These are phyloP conservation scores for Ciconia boyciana DNA, from an alignment of 2,113 vertebrate species.

Conservation along the genomic window DNA sequence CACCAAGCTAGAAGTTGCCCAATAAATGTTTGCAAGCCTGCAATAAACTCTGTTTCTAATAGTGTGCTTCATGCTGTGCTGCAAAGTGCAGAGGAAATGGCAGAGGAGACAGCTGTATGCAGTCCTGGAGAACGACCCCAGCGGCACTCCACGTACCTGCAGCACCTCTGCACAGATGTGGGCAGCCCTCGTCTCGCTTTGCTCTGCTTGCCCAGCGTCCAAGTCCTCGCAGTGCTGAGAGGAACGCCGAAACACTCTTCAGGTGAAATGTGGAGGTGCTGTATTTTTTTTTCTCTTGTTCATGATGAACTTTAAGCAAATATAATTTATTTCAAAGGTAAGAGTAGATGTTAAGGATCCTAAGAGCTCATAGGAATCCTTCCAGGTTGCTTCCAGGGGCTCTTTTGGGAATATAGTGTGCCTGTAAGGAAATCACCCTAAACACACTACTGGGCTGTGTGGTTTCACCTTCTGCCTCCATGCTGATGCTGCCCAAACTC, in stretches of 20 bases:
- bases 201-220: background rate
- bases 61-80: slow-evolving; percentile 52
- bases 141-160: background rate
- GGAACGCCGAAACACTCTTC: accelerated
- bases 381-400: background rate
- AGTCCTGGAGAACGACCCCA: background rate
- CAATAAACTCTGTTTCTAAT: slow-evolving; percentile 67
- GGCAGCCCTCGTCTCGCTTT: background rate
- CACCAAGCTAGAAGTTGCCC: slow-evolving; percentile 64
- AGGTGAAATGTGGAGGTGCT: background rate
- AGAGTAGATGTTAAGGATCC: background rate
- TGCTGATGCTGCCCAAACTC: background rate
- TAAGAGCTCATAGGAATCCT: background rate
- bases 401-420: background rate
- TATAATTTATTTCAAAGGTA: background rate
- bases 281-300: background rate
- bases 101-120: slow-evolving; percentile 5
- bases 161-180: background rate
- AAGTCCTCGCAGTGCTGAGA: background rate
- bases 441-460: background rate
- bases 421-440: background rate
- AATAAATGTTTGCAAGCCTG: slow-evolving; percentile 71
- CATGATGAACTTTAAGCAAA: background rate
- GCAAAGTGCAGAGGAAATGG: slow-evolving; percentile 65
- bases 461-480: background rate